phyloP scores from a whole-genome alignment of 2,797 vertebrate genomes.

The Aselliscus stoliczkanus region DNA sequence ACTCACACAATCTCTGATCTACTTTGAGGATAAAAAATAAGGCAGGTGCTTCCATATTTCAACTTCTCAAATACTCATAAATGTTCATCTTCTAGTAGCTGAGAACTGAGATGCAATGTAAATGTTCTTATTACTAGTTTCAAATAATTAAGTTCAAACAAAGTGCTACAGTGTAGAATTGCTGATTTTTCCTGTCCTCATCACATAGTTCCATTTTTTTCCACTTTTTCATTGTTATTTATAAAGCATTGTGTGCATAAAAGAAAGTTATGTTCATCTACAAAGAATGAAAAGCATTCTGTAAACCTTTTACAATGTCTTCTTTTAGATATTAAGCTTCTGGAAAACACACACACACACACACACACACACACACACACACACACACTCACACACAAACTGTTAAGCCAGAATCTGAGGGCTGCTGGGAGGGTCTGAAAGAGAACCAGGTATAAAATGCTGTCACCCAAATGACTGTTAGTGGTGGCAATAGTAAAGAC shows the following conservation, averaged over 20 bases:
- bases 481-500: accelerated
- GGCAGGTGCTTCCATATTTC: not conserved
- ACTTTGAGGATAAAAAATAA: not conserved
- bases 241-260: not conserved
- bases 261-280: not conserved
- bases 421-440: not conserved
- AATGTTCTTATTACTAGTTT: not conserved
- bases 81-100: not conserved
- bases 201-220: not conserved
- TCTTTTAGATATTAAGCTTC: not conserved
- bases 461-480: not conserved
- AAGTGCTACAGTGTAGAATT: not conserved
- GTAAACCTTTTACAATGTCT: not conserved
- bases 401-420: not conserved
- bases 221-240: not conserved
- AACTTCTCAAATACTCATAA: not conserved
- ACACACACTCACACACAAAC: no score
- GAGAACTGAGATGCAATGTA: not conserved
- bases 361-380: no score
- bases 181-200: not conserved
- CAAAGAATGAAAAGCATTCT: not conserved
- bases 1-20: not conserved
- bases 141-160: not conserved
- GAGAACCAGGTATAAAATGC: not conserved
- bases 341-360: no score